Conservation (phyloP, 2,113 vertebrate genomes). For the Galbula dea region DNA sequence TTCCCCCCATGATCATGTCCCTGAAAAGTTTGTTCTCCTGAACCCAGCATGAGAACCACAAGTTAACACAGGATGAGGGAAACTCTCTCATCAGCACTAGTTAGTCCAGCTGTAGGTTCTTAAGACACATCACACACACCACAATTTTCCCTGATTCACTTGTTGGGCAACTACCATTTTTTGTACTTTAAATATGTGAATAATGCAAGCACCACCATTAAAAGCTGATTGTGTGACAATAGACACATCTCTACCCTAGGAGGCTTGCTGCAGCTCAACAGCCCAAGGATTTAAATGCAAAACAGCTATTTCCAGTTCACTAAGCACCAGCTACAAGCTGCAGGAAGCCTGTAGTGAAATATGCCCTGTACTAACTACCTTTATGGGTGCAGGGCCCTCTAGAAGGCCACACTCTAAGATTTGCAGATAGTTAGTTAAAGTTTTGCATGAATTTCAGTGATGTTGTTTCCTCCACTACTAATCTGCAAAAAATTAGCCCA, state of each 20-base stretch:
- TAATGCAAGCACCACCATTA: background rate
- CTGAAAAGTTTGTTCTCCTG: background rate
- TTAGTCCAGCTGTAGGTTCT: background rate
- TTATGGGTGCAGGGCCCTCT: rapidly evolving
- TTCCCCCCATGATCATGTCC: background rate
- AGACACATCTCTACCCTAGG: background rate
- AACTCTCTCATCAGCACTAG: background rate
- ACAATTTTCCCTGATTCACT: background rate
- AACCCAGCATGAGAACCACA: background rate
- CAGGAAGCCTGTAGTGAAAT: background rate
- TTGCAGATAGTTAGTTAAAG: background rate
- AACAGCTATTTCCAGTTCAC: background rate
- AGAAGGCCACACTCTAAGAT: background rate
- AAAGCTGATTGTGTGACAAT: background rate
- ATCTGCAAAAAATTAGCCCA: background rate
- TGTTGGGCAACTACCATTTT: background rate
- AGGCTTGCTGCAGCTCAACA: background rate
- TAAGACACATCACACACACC: background rate
- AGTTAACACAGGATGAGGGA: background rate
- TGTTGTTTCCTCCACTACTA: background rate
- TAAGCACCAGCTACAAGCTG: rapidly evolving
- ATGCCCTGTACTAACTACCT: rapidly evolving
- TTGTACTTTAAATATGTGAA: background rate
- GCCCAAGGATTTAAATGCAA: background rate
- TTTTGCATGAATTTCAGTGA: background rate